A percentile compares a stretch with the other conserved stretches of the same genome.
phyloP scores from a whole-genome alignment of 2,113 vertebrate genomes.

The Natator depressus region DNA sequence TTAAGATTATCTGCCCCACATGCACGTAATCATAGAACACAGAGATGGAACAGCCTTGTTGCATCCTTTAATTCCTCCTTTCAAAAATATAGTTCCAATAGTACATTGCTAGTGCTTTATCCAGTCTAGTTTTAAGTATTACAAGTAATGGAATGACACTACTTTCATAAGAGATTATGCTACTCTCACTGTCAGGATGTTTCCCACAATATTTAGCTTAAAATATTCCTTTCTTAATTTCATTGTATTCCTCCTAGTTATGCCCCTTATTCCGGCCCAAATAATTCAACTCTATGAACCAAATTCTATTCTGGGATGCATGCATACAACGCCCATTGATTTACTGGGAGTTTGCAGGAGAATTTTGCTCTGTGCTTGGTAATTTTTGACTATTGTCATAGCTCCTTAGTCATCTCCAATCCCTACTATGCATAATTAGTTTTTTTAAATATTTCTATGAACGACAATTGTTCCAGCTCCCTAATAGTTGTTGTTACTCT shows the following conservation, averaged over 20 bases:
- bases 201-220: not conserved
- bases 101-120: conserved; percentile 24
- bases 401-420: not conserved
- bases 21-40: conserved; percentile 68
- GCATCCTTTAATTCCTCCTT: conserved; percentile 60
- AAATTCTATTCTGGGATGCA: conserved; percentile 2
- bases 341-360: not conserved
- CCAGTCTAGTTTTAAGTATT: conserved; percentile 46
- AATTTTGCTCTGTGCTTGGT: rapidly evolving
- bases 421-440: not conserved
- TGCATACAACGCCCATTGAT: not conserved
- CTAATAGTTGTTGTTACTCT: not conserved
- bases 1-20: conserved; percentile 69
- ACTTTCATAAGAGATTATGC: conserved; percentile 34
- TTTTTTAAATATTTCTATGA: not conserved
- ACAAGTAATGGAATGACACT: conserved; percentile 33
- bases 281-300: conserved; percentile 45
- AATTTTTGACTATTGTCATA: not conserved
- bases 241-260: conserved; percentile 18
- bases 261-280: conserved; percentile 24
- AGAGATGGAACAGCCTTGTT: conserved; percentile 64
- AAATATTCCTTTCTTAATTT: conserved; percentile 18
- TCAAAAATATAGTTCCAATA: conserved; percentile 37
- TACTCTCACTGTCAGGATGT: not conserved
- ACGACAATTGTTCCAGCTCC: not conserved